A percentile compares a stretch with the other conserved stretches of the same genome.
phyloP scores from a whole-genome alignment of 2,797 vertebrate genomes.

The Clamator glandarius region DNA sequence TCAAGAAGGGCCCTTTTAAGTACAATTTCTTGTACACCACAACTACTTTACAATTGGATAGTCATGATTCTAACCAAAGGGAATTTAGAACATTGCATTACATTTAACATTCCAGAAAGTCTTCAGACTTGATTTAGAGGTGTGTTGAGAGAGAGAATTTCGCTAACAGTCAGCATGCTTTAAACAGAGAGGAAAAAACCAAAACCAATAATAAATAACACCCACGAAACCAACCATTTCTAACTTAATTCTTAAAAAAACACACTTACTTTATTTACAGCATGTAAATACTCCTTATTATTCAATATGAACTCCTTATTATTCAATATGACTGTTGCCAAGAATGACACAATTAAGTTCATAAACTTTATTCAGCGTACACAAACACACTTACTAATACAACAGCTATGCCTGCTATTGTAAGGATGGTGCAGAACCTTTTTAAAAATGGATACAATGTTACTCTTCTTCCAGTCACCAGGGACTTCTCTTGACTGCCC shows the following conservation, averaged over 20 bases:
- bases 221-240: neutral
- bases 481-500: no score
- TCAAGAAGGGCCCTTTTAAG: neutral
- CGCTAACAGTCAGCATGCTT: neutral
- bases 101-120: neutral
- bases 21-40: neutral
- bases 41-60: neutral
- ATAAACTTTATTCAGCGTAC: neutral
- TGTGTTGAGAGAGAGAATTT: neutral
- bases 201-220: neutral
- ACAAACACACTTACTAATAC: neutral
- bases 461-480: neutral
- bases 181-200: neutral
- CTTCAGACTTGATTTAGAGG: neutral
- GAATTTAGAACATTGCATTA: neutral
- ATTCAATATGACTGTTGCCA: neutral
- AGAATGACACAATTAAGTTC: neutral
- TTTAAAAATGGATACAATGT: no score
- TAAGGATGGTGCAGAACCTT: neutral
- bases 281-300: neutral
- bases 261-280: neutral
- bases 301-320: neutral
- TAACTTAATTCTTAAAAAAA: neutral
- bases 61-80: neutral
- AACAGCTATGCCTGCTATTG: accelerated